Base-by-base conservation (phyloP, 2,797 vertebrate species). In the Prunella strophiata region DNA sequence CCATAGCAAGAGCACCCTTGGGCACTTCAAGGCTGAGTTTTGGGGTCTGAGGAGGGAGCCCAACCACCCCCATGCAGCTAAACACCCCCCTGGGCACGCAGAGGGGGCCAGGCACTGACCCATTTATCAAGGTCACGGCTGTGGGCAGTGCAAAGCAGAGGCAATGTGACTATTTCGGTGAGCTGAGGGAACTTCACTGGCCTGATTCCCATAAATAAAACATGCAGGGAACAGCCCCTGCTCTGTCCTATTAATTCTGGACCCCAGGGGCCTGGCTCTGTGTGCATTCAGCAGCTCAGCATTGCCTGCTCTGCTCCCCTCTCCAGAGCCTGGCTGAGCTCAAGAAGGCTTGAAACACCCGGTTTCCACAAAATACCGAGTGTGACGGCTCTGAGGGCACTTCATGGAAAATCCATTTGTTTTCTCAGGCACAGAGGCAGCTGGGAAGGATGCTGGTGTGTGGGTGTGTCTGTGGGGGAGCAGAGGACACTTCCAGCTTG, bases 131-230 rank as follows among this genome's bases (percentile, higher is more conserved):
- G 94, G 96, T 96, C 91, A 89, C 4, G 63, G 93, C 74, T 11
- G n/a, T 94, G 96, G 96, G 93, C 93, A 96, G 91, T 8, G 2
- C 84, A 27, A 80, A 66, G 81, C 75, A 68, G 88, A 87, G 81
- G 81, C 30, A 11, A 70, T 91, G 86, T 47, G 91, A 84, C 89
- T 89, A 94, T 85, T 93, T 95, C 15, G 6, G 95, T 52, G 90
- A 85, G 94, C 85, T 93, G 79, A 92, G 92, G 93, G 94, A 96
- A 95, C 94, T 93, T 94, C 91, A 76, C 89, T 93, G 94, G 83
- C 89, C 92, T 96, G 85, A 95, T 97, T 97, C 96, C 95, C 95
- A 97, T 97, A 97, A 97, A 97, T 97, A 96, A 97, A 96, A 85
- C 95, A 95, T 45, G 66, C 85, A 82, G 93, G 96, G 96, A 97